Percentiles rank a stretch among this genome's conserved stretches.
These are phyloP conservation scores for Psittacara wagleri DNA, from an alignment of 2,113 vertebrate species.

Conservation along the genomic window DNA sequence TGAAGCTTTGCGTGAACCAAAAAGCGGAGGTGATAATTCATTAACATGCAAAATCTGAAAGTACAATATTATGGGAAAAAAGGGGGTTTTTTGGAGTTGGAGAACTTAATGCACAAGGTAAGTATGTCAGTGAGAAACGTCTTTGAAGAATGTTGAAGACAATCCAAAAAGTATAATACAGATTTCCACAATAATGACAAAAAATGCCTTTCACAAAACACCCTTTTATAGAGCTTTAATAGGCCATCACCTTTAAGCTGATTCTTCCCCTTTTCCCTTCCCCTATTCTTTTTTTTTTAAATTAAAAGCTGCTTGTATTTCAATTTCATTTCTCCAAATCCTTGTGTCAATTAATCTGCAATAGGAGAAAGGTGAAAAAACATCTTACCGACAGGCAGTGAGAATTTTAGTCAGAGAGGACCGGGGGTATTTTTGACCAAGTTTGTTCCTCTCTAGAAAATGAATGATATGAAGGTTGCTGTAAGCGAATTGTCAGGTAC, in stretches of 20 bases:
- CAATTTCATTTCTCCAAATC: background rate
- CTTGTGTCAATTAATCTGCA: background rate
- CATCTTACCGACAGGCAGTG: background rate
- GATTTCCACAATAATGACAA: background rate
- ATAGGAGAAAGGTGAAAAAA: background rate
- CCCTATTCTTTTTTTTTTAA: background rate
- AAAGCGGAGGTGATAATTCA: slow-evolving; percentile 1
- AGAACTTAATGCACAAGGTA: background rate
- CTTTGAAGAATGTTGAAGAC: background rate
- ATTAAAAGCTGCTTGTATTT: background rate
- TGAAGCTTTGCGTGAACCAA: background rate
- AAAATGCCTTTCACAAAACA: background rate
- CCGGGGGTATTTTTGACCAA: background rate
- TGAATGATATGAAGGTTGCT: background rate
- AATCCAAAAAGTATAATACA: background rate
- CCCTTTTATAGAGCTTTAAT: background rate
- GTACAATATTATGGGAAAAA: background rate
- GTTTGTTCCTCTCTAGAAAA: background rate
- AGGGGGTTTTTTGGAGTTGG: rapidly evolving
- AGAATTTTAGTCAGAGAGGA: background rate
- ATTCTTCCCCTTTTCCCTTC: background rate
- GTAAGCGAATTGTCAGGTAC: background rate
- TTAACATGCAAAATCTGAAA: background rate
- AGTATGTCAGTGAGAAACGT: background rate
- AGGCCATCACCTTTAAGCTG: background rate